These are phyloP conservation scores for Dryas iulia DNA, from an alignment of 1,140 invertebrate species.

Conservation along the genomic window DNA sequence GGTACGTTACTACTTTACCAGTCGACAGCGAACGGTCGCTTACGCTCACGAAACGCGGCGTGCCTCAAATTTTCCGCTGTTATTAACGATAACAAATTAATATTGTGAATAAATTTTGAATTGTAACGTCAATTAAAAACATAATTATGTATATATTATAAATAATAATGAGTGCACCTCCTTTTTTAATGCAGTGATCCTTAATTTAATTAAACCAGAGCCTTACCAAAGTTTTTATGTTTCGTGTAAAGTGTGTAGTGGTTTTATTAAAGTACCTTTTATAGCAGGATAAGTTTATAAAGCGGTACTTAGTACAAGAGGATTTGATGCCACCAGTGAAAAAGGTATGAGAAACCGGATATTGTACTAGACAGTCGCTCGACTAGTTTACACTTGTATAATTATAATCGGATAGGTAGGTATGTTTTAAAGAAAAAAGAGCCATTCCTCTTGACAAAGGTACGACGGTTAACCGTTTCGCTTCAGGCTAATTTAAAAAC, in stretches of 20 bases:
- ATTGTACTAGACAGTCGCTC: conserved; percentile 57
- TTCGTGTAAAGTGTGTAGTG: conserved; percentile 65
- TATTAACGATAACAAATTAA: conserved; percentile 31
- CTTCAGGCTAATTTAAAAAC: conserved; percentile 13
- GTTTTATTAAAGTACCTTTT: conserved; percentile 55
- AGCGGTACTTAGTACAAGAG: conserved; percentile 38
- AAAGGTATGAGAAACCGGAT: conserved; percentile 76
- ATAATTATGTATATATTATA: conserved; percentile 21
- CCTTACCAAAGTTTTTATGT: conserved; percentile 42
- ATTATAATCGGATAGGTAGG: conserved; percentile 33
- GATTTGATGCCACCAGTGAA: conserved; percentile 64
- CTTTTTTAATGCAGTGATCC: conserved; percentile 7
- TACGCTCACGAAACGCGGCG: conserved; percentile 43
- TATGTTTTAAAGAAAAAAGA: conserved; percentile 29
- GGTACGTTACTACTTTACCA: conserved; percentile 62
- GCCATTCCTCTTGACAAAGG: conserved; percentile 22
- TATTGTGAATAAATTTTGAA: conserved; percentile 43
- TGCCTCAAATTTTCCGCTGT: conserved; percentile 33
- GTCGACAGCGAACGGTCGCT: conserved; percentile 64
- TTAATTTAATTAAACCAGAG: conserved; percentile 29
- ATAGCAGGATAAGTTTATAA: conserved; percentile 46
- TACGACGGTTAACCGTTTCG: conserved; percentile 1
- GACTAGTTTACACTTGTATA: conserved; percentile 57
- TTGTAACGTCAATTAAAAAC: conserved; percentile 21
- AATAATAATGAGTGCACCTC: conserved; percentile 6